Evolutionary conservation across 2,113 vertebrate genomes (phyloP), one percentile per base, ranked within the genome.

Genomic region (Prolemur simus): DNA sequence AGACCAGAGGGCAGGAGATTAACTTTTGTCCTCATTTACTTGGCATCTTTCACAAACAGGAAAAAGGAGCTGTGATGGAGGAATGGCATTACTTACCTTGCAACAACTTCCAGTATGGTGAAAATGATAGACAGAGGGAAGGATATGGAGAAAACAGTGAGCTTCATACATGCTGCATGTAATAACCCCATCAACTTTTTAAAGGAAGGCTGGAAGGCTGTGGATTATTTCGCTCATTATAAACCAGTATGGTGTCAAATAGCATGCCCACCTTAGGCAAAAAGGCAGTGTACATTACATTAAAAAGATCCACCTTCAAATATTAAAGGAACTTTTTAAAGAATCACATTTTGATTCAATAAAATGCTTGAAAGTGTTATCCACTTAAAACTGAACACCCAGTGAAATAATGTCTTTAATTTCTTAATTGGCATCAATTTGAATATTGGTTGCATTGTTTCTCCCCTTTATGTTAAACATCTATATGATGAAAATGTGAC

Each of bases 381-480:
- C 14, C 39, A 78, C 21, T 94, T 82, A 92, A 93, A 85, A 32
- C 47, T 87, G 42, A 93, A 89, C 11, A 94, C 29, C 64, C n/a
- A 25, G 29, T 92, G 23, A 89, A 95, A 92, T 81, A 78, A 63
- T 84, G 13, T 52, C 15, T 68, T 92, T 92, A 73, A 54, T 89
- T 71, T 95, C 45, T 85, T 85, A 71, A 37, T 34, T 85, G 27
- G 25, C 3, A 13, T 66, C 85, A 15, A 15, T 63, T 49, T 78
- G 42, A 92, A 34, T 56, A 84, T 49, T 85, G 32, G 63, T 60
- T 17, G 21, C 63, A n/a, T 83, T 76, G 64, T 85, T 64, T 85
- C 23, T 58, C 47, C 15, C 20, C 13, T 84, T 63, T 94, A 80
- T 85, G 15, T 52, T 84, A 64, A 92, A 23, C 9, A 95, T 84